phyloP scores from a whole-genome alignment of 2,797 vertebrate species.

The Dryobates pubescens region DNA sequence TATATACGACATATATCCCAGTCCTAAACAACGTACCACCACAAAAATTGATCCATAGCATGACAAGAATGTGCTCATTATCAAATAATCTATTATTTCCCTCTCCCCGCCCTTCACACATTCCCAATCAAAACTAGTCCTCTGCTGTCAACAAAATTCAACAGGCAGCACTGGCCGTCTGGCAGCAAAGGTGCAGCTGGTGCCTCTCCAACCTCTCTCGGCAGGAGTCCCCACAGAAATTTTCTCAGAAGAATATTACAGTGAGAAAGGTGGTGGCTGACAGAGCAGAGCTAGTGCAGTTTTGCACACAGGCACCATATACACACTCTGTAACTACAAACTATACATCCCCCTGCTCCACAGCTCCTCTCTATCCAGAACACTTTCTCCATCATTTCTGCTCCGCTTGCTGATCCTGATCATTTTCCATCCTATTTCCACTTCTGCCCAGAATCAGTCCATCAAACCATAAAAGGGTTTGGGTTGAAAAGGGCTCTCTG shows the following conservation, averaged over 20 bases:
- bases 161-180: background rate
- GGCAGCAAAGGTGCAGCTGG: background rate
- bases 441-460: background rate
- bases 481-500: no score
- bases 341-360: rapidly evolving
- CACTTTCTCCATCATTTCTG: rapidly evolving
- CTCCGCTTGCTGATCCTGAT: background rate
- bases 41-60: background rate
- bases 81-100: rapidly evolving
- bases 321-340: rapidly evolving
- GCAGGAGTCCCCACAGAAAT: background rate
- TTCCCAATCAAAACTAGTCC: background rate
- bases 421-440: background rate
- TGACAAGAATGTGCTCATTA: rapidly evolving
- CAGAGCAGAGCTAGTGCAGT: no score
- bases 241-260: background rate
- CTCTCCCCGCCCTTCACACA: rapidly evolving
- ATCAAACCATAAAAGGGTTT: background rate
- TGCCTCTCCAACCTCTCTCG: background rate
- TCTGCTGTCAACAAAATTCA: rapidly evolving
- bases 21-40: background rate
- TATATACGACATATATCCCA: rapidly evolving
- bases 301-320: rapidly evolving
- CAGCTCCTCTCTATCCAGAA: rapidly evolving
- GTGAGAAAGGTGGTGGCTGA: rapidly evolving